Conservation (phyloP, 2,797 vertebrate genomes). For the Simalia tracyae region DNA sequence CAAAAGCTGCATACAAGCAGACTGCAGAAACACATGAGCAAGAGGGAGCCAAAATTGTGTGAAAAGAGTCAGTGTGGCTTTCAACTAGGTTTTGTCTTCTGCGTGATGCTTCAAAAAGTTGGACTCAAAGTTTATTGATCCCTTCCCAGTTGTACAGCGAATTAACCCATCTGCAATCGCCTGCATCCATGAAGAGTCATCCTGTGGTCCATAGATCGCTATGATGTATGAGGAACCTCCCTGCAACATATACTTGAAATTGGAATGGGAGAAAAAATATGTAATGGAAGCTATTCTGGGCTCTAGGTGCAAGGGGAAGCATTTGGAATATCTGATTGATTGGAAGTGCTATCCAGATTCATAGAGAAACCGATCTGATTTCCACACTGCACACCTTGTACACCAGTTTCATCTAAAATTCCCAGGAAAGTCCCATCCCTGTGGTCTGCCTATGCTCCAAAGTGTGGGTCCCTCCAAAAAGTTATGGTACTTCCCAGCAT, state of each 20-base stretch:
- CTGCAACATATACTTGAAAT: background rate
- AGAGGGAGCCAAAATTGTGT: background rate
- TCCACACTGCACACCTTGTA: background rate
- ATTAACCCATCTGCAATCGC: background rate
- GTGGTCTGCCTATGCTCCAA: background rate
- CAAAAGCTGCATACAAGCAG: background rate
- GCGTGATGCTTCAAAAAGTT: background rate
- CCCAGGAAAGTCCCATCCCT: background rate
- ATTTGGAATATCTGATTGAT: background rate
- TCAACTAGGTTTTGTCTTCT: background rate
- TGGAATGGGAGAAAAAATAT: background rate
- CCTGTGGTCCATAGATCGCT: background rate
- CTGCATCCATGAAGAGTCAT: background rate
- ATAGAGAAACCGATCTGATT: background rate
- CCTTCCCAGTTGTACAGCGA: too few species aligned
- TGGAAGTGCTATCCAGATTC: background rate
- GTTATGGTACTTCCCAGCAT: background rate
- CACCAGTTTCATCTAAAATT: background rate
- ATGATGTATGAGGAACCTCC: background rate
- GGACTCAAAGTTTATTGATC: background rate
- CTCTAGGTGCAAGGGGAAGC: background rate
- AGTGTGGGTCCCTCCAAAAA: background rate
- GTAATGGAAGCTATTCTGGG: background rate
- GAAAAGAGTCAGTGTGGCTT: background rate
- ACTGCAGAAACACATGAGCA: background rate